Conservation (phyloP, 2,888 invertebrate species). For the Boloria selene region DNA sequence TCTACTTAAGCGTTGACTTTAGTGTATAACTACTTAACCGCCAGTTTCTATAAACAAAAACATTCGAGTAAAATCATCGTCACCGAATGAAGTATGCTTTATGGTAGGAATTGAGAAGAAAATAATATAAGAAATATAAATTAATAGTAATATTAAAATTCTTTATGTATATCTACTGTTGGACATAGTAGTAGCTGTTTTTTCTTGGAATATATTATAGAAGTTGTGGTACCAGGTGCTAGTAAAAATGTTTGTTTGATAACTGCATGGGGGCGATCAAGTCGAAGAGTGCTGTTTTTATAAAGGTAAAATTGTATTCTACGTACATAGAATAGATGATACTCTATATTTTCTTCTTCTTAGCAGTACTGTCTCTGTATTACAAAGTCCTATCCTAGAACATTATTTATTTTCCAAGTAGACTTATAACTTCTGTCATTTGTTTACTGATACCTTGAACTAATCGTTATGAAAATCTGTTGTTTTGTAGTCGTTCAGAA, state of each 20-base stretch:
- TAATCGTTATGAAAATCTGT: too few relatives aligned
- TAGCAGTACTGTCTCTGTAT: constrained; percentile 9
- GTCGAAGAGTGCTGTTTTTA: constrained; percentile 67
- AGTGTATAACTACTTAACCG: constrained; percentile 60
- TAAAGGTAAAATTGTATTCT: constrained; percentile 57
- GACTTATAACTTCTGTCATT: background rate
- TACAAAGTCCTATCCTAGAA: background rate
- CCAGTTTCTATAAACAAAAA: constrained; percentile 56
- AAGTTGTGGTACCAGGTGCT: constrained; percentile 34
- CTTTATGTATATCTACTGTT: constrained; percentile 49
- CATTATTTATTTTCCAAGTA: background rate
- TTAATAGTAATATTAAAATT: constrained; percentile 37
- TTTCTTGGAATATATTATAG: constrained; percentile 19
- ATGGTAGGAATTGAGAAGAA: constrained; percentile 48
- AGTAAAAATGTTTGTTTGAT: constrained; percentile 49
- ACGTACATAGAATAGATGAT: constrained; percentile 9
- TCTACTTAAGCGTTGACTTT: constrained; percentile 59
- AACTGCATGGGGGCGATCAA: constrained; percentile 78
- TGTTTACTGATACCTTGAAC: too few relatives aligned
- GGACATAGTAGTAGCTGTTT: constrained; percentile 28
- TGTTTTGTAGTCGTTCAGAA: too few relatives aligned
- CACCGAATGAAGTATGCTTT: constrained; percentile 48
- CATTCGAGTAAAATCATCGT: constrained; percentile 52
- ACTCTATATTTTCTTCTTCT: background rate
- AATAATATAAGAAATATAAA: constrained; percentile 32